A percentile compares a stretch with the other conserved stretches of the same genome.
Evolutionary conservation across 2,113 vertebrate genomes (phyloP).

Genomic region (Motacilla tschutschensis): DNA sequence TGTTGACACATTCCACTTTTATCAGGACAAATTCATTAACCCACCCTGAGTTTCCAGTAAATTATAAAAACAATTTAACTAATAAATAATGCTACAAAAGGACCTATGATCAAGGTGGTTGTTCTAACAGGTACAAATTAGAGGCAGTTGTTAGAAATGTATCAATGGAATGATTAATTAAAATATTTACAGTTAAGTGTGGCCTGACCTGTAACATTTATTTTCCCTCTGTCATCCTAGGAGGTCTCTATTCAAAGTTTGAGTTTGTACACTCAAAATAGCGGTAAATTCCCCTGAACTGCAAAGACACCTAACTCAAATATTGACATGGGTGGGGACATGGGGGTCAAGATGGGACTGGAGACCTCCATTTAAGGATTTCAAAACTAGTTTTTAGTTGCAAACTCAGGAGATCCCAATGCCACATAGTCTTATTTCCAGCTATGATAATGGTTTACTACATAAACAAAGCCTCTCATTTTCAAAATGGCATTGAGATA

Average conservation of each 20-base stretch:
- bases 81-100: not conserved
- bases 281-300: not conserved
- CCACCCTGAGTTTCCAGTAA: not conserved
- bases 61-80: not conserved
- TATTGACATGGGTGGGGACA: fast-evolving
- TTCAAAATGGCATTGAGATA: not conserved
- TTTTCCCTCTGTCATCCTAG: not conserved
- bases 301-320: not conserved
- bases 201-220: not conserved
- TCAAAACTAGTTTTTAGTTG: not conserved
- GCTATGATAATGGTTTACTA: not conserved
- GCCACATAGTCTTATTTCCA: not conserved
- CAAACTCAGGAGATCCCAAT: not conserved
- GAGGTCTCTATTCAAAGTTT: not conserved
- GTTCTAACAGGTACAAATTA: not conserved
- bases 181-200: not conserved
- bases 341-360: not conserved
- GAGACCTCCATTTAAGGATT: not conserved
- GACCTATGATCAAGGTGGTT: fast-evolving
- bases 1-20: not conserved
- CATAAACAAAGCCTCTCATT: not conserved
- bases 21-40: not conserved
- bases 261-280: not conserved
- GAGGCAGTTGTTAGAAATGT: not conserved
- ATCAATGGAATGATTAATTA: not conserved